Conservation (phyloP, 2,888 invertebrate species). For the Aspidapion aeneum region DNA sequence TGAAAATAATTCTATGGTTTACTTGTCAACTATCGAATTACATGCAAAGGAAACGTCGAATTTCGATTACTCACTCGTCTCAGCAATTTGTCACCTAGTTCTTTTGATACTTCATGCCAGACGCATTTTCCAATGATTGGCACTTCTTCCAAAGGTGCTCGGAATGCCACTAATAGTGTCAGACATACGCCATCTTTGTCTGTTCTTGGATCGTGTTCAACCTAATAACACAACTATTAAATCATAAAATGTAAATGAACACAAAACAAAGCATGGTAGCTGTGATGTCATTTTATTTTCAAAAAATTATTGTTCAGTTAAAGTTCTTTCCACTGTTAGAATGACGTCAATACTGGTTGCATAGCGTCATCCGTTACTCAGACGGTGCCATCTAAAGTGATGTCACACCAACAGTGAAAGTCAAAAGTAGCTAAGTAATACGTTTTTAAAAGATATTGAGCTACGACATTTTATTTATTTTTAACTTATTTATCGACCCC, state of each 20-base stretch:
- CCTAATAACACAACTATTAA: conserved; percentile 34
- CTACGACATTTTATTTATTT: no score
- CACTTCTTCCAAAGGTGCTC: conserved; percentile 82
- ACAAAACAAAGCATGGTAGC: background rate
- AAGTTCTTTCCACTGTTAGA: no score
- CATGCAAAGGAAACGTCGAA: conserved; percentile 77
- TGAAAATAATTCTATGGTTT: no score
- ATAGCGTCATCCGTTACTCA: no score
- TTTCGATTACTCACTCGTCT: conserved; percentile 67
- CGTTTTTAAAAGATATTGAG: no score
- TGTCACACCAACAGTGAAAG: no score
- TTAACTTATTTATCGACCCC: no score
- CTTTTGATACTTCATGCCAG: conserved; percentile 78
- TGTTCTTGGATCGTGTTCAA: conserved; percentile 62
- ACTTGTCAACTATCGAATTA: conserved; percentile 68
- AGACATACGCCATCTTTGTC: conserved; percentile 76
- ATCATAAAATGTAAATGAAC: background rate
- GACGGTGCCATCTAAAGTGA: no score
- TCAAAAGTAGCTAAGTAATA: no score
- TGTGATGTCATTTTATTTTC: no score
- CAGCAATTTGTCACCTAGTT: conserved; percentile 65
- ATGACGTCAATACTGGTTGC: no score
- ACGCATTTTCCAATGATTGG: conserved; percentile 83
- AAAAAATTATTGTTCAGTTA: no score
- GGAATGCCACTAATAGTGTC: conserved; percentile 78